Percentiles rank a stretch among this genome's conserved stretches.
phyloP scores from a whole-genome alignment of 2,888 invertebrate species.

The Allolobophora icterica region DNA sequence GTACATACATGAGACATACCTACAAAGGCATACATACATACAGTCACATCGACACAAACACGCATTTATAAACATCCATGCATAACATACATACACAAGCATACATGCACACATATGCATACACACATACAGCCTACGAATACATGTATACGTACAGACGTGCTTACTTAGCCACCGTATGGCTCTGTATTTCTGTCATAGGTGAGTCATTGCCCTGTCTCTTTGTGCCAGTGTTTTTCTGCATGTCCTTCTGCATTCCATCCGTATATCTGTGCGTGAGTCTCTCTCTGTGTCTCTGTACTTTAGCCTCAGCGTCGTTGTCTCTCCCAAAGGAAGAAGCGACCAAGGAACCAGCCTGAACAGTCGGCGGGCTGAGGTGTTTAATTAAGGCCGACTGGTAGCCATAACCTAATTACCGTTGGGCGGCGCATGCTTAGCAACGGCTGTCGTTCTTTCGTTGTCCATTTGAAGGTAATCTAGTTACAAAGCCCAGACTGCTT shows the following conservation, averaged over 20 bases:
- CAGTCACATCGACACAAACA: background rate
- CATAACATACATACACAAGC: too few relatives aligned
- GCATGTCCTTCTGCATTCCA: background rate
- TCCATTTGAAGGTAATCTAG: background rate
- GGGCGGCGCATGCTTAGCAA: background rate
- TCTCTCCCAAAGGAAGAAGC: background rate
- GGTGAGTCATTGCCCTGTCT: background rate
- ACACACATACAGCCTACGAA: background rate
- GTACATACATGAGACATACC: background rate
- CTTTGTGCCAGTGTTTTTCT: background rate
- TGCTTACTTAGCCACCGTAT: background rate
- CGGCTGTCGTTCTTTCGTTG: background rate
- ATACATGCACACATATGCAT: background rate
- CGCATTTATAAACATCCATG: too few relatives aligned
- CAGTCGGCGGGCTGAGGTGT: background rate
- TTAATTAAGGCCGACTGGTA: background rate
- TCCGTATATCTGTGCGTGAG: background rate
- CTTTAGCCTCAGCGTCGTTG: background rate
- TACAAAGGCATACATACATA: background rate
- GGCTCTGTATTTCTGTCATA: background rate
- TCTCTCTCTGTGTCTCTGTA: background rate
- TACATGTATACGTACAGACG: background rate
- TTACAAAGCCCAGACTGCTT: background rate
- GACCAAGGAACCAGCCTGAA: background rate
- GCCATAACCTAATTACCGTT: constrained; percentile 3